phyloP scores from a whole-genome alignment of 2,113 vertebrate species.

The Microtus oregoni region DNA sequence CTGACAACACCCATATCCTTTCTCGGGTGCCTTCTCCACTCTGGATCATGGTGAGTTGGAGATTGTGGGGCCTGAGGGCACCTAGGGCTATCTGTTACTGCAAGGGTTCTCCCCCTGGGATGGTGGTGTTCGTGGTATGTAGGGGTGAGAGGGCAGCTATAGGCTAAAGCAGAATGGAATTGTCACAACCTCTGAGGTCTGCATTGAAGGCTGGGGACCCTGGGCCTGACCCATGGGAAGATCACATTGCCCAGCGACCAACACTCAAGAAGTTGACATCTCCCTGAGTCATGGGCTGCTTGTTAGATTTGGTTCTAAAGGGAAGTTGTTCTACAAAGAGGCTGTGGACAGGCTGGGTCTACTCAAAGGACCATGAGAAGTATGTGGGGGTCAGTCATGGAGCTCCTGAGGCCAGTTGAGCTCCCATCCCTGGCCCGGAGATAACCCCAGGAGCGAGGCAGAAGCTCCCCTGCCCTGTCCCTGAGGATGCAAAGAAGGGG shows the following conservation, averaged over 20 bases:
- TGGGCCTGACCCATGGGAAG: neutral
- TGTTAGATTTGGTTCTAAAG: conserved; percentile 47
- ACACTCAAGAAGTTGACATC: neutral
- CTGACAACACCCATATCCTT: conserved; percentile 93
- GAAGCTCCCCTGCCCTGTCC: neutral
- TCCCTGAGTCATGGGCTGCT: neutral
- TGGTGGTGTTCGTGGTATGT: neutral
- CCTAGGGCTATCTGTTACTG: neutral
- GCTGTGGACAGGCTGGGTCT: neutral
- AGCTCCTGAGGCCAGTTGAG: neutral
- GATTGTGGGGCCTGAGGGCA: neutral
- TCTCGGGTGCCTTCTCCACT: conserved; percentile 94
- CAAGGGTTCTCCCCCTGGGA: neutral
- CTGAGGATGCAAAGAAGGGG: neutral
- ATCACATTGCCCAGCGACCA: neutral
- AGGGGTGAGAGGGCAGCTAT: no score
- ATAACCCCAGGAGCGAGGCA: neutral
- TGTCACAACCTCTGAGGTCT: neutral
- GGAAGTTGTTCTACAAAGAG: neutral
- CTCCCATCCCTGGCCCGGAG: neutral
- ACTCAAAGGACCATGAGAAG: neutral
- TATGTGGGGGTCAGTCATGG: rapidly evolving
- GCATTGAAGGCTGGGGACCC: neutral
- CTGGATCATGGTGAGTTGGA: conserved; percentile 95
- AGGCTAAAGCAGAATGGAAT: neutral